Base-by-base conservation (phyloP, 2,797 vertebrate species). In the Pterois miles region DNA sequence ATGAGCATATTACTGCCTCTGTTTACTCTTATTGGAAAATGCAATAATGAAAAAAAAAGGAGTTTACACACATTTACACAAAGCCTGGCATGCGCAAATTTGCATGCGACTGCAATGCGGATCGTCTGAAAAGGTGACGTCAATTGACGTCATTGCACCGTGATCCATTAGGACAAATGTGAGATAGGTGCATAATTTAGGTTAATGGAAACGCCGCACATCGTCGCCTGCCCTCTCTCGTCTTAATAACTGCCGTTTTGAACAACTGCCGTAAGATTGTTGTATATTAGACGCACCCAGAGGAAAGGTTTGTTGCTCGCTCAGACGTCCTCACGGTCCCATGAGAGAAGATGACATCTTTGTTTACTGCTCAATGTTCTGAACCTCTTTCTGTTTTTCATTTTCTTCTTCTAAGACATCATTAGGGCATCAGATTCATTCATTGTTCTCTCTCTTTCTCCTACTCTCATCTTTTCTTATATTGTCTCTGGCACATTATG, bases 51-150 rank as follows among this genome's bases (percentile, higher is more conserved):
- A 58, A 69, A 78, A 71, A 76, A 72, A 74, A 74, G 59, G 60
- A 78, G 59, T 50, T 76, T 43, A n/a, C n/a, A n/a, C 67, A 79
- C 81, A 79, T 91, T 89, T 82, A 82, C 84, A 89, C 86, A 89
- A 80, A 91, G 77, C 70, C 83, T 34, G 74, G 27, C 78, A 75
- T 83, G 82, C 74, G 86, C 81, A 85, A 73, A 93, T 93, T 89
- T 91, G 91, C 86, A 92, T 90, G 89, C 50, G 48, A 90, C 92
- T 91, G 93, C 90, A 91, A 90, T 91, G 92, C 90, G 91, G 89
- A 79, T 88, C 89, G 69, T 89, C 89, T 88, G 60, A 73, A 84
- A 84, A 82, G 4, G 74, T 92, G 92, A 92, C 89, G 90, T 94
- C 89, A 89, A 90, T 81, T 78, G 71, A 92, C 90, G 91, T 91